Base-by-base conservation (phyloP, 2,113 vertebrate species). In the Eptesicus fuscus region DNA sequence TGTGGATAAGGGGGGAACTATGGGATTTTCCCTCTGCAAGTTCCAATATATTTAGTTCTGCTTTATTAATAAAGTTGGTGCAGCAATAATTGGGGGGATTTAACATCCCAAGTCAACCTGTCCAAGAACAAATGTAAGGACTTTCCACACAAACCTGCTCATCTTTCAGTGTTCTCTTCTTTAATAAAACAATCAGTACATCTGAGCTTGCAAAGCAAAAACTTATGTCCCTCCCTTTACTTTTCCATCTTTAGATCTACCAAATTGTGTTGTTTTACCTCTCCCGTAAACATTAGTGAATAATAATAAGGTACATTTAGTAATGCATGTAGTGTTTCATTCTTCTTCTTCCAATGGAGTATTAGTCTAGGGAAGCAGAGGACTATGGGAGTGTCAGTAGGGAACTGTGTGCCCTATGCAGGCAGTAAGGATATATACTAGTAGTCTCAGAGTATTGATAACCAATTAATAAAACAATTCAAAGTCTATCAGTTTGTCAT, bases 171-270 rank as follows among this genome's bases (percentile, higher is more conserved):
- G 5, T 78, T 47, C 5, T 59, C 37, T 65, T 40, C 28, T 82
- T 92, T 69, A 92, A 92, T 63, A 78, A 90, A 32, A 4, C 1
- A 10, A 74, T 9, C 11, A 47, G 7, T 35, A 35, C 4, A 32
- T 65, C 37, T 76, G 56, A 83, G 13, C 42, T 65, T 5, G 18
- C 30, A 90, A 83, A 79, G 10, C 9, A 14, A 92, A 92, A 93
- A 0, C 1, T 5, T 69, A 47, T 2, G 1, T 83, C 0, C 25
- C 14, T 83, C 13, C 16, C 5, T 70, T 78, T 70, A 63, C 8
- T 67, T n/a, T 67, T 0, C 12, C 30, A 74, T 63, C 56, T n/a
- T 63, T 74, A 5, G 83, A 74, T 37, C 42, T n/a, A 53, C 13
- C 44, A 78, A 83, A 44, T 53, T 67, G 2, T 32, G 1, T 71